These are phyloP conservation scores for Setophaga petechia DNA, from an alignment of 2,113 vertebrate species.

Conservation along the genomic window DNA sequence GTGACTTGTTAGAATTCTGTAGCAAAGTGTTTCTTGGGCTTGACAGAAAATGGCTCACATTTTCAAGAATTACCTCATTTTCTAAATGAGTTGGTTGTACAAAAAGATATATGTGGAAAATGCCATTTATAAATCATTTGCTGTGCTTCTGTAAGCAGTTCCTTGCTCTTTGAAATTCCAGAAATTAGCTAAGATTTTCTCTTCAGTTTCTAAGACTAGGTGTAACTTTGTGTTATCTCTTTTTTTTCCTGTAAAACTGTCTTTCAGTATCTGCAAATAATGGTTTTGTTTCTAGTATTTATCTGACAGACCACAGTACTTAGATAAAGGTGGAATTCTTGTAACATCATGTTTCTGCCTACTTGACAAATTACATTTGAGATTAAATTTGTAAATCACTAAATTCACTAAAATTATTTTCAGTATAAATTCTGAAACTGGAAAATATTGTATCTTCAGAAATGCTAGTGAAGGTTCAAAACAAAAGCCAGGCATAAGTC, in stretches of 20 bases:
- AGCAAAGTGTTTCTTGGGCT: neutral
- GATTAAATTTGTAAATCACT: neutral
- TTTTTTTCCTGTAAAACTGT: neutral
- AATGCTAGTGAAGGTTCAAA: neutral
- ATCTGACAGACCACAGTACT: neutral
- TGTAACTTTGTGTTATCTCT: neutral
- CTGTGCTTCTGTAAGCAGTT: neutral
- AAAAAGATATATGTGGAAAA: neutral
- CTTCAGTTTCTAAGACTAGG: neutral
- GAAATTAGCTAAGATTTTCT: neutral
- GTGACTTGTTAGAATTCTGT: fast-evolving
- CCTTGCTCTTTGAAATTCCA: neutral
- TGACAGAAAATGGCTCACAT: neutral
- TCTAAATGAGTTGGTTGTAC: neutral
- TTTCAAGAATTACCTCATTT: neutral
- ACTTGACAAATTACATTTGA: neutral
- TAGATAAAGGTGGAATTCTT: neutral
- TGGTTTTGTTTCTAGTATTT: neutral
- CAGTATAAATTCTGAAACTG: neutral
- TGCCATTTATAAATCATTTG: neutral
- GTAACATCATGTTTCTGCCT: neutral
- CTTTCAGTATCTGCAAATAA: neutral
- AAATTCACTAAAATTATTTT: neutral
- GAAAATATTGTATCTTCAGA: neutral
- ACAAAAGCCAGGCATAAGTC: neutral